A percentile compares a stretch with the other conserved stretches of the same genome.
Conservation (phyloP, 2,888 invertebrate species). For the Mactromeris polynyma region DNA sequence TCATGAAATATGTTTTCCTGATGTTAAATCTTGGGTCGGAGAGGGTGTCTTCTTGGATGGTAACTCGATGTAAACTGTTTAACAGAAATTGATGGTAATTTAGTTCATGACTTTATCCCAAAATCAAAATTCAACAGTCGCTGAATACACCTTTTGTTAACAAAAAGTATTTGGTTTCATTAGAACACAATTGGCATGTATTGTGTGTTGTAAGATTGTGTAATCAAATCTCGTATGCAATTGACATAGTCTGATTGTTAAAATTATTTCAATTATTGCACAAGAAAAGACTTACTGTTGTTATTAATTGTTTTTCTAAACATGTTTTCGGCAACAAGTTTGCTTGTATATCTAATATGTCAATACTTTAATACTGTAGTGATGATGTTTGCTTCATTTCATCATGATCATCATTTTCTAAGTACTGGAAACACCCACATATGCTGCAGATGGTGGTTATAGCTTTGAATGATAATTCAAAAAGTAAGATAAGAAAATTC, state of each 20-base stretch:
- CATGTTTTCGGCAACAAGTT: background rate
- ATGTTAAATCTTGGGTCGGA: background rate
- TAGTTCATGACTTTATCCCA: background rate
- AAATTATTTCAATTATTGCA: background rate
- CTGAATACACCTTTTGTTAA: background rate
- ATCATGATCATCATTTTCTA: background rate
- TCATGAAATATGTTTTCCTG: background rate
- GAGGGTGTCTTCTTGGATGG: background rate
- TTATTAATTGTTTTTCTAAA: background rate
- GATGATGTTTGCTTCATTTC: background rate
- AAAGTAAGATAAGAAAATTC: no score
- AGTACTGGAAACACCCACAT: background rate
- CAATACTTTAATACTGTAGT: background rate
- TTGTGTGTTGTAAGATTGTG: background rate
- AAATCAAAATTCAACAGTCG: background rate
- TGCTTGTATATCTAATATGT: background rate
- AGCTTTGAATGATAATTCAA: no score
- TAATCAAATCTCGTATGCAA: background rate
- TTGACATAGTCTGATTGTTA: background rate
- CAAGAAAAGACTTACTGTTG: background rate
- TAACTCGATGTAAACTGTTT: background rate
- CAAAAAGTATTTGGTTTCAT: background rate
- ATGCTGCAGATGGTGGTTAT: background rate
- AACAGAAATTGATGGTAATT: background rate
- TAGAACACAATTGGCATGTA: background rate